Base-by-base conservation (phyloP, 2,113 vertebrate genomes). In the Tupaia tana region DNA sequence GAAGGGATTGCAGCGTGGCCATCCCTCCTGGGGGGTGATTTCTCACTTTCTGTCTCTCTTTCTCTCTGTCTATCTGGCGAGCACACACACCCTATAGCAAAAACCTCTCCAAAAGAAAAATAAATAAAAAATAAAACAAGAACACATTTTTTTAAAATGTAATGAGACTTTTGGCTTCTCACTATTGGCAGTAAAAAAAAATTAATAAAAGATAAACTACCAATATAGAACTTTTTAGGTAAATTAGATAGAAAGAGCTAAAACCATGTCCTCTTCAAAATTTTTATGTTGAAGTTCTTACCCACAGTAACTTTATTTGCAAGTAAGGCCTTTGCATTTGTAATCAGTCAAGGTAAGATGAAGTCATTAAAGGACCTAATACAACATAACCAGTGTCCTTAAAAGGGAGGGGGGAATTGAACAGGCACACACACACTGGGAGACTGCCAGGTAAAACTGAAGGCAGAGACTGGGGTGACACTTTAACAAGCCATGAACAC, bases 101-200 rank as follows among this genome's bases (percentile, higher is more conserved):
- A n/a, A n/a, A n/a, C n/a, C n/a, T n/a, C n/a, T n/a, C n/a, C n/a
- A n/a, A n/a, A n/a, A n/a, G n/a, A n/a, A n/a, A n/a, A n/a, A n/a
- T n/a, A n/a, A n/a, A n/a, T n/a, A n/a, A n/a, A n/a, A n/a, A n/a
- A n/a, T 29, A 82, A 80, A 97, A 89, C 11, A 93, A 94, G 77
- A 95, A 87, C 90, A 92, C 61, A 83, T 64, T 67, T 97, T 15
- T 96, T 84, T 0, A 93, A 91, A 91, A 66, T 10, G 64, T 56
- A 89, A 95, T 7, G 0, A 93, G 92, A 86, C 14, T 59, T 18
- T 73, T 94, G 69, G 84, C 14, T 95, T 94, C 43, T 96, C 75
- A 86, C 29, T 86, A 64, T 64, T 97, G 77, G 56, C 71, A 93
- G 89, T n/a, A 91, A 66, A 88, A 14, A 97, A 70, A 75, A 80